A percentile compares a stretch with the other conserved stretches of the same genome.
phyloP scores from a whole-genome alignment of 1,140 invertebrate genomes.

The Chelonus insularis region DNA sequence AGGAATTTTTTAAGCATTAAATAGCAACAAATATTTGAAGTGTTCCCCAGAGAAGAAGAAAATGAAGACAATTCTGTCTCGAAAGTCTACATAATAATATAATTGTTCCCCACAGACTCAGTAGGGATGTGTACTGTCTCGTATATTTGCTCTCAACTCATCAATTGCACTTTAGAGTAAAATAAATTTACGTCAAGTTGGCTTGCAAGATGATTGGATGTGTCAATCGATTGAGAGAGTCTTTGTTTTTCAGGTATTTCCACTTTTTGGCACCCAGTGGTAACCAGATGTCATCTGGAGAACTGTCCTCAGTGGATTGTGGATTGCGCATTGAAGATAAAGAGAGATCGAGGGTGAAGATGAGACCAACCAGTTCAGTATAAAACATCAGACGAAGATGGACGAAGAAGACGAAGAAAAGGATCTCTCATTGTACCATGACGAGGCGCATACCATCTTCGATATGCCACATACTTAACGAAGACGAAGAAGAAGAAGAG shows the following conservation, averaged over 20 bases:
- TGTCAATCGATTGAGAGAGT: not conserved
- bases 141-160: no score
- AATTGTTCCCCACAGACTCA: no score
- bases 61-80: no score
- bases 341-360: constrained; percentile 11
- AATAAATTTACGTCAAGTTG: constrained; percentile 7
- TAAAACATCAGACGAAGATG: not conserved
- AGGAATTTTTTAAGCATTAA: no score
- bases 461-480: constrained; percentile 38
- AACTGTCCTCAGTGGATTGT: constrained; percentile 31
- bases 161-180: not conserved
- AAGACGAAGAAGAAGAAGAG: constrained; percentile 19
- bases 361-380: not conserved
- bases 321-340: constrained; percentile 1
- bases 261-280: not conserved
- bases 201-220: not conserved
- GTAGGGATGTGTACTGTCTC: no score
- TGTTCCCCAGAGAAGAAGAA: not conserved
- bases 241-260: not conserved
- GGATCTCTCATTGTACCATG: constrained; percentile 36
- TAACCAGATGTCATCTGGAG: constrained; percentile 35
- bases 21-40: no score
- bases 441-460: constrained; percentile 45
- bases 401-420: constrained; percentile 15
- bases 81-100: no score